Evolutionary conservation across 30 jellyfish, hydroid and myxozoan species (phyloP).

Genomic region (Morbakka virulenta): DNA sequence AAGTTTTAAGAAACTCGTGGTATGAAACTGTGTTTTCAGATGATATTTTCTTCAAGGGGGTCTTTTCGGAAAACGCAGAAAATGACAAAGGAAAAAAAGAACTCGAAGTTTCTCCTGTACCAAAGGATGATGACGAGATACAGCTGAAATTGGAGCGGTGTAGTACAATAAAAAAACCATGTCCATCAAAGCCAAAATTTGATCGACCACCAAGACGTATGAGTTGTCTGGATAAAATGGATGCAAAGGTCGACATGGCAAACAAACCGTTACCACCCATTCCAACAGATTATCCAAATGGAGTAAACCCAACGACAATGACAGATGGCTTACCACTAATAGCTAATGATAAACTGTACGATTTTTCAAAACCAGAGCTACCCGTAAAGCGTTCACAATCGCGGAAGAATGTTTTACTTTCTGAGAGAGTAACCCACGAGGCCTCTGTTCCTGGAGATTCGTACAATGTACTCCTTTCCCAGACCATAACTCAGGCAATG

Average conservation of each 20-base stretch:
- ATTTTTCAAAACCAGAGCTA: not conserved
- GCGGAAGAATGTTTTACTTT: not conserved
- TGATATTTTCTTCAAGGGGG: not conserved
- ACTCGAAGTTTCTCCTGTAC: not conserved
- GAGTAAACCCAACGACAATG: not conserved
- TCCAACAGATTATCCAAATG: not conserved
- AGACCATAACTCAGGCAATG: too few species aligned
- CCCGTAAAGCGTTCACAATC: not conserved
- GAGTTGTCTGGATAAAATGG: not conserved
- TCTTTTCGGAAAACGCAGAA: not conserved
- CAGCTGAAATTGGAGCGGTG: not conserved
- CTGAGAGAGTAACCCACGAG: not conserved
- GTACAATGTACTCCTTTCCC: not conserved
- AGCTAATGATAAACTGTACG: not conserved
- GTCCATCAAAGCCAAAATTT: conserved; percentile 3
- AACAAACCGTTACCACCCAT: not conserved
- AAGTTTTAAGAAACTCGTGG: not conserved
- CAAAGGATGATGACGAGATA: not conserved
- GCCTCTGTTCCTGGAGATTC: not conserved
- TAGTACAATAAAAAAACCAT: not conserved
- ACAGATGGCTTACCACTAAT: not conserved
- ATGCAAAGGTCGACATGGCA: not conserved
- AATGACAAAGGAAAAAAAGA: not conserved
- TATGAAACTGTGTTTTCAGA: not conserved
- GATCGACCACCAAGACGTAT: conserved; percentile 22